These are phyloP conservation scores for Glossophaga mutica DNA, from an alignment of 2,797 vertebrate species.

Conservation along the genomic window DNA sequence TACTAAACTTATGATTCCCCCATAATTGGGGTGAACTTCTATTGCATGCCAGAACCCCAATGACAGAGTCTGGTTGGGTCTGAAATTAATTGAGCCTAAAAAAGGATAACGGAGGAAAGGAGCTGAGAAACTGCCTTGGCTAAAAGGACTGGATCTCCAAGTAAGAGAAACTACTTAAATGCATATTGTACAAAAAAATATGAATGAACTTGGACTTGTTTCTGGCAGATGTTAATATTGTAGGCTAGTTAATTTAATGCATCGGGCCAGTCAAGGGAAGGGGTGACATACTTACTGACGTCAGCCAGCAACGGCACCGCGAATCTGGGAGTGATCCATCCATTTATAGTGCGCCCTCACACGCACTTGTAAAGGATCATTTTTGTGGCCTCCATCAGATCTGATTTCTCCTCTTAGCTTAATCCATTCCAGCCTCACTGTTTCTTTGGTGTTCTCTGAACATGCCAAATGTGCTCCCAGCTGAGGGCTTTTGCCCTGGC, in stretches of 20 bases:
- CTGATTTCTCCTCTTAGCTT: not conserved
- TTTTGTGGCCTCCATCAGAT: not conserved
- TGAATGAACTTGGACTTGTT: not conserved
- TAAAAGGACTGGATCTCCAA: not conserved
- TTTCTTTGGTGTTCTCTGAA: not conserved
- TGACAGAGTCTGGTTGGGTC: not conserved
- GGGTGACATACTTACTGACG: not conserved
- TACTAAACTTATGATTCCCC: not conserved
- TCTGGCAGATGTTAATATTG: not conserved
- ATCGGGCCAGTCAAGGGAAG: not conserved
- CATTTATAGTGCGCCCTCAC: not conserved
- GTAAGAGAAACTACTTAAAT: not conserved
- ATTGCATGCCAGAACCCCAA: not conserved
- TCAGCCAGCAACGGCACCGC: not conserved
- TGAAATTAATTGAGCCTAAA: not conserved
- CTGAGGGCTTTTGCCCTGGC: too few species aligned
- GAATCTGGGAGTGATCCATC: not conserved
- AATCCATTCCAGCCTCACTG: not conserved
- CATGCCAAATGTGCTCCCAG: not conserved
- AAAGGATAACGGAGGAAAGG: not conserved
- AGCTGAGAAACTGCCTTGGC: not conserved
- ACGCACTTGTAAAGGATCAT: not conserved
- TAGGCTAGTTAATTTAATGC: not conserved
- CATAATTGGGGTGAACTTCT: not conserved
- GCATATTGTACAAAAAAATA: not conserved